Percentiles rank a stretch among this genome's conserved stretches.
Evolutionary conservation across 1,140 invertebrate genomes (phyloP).

Genomic region (Pteromalus puparum): DNA sequence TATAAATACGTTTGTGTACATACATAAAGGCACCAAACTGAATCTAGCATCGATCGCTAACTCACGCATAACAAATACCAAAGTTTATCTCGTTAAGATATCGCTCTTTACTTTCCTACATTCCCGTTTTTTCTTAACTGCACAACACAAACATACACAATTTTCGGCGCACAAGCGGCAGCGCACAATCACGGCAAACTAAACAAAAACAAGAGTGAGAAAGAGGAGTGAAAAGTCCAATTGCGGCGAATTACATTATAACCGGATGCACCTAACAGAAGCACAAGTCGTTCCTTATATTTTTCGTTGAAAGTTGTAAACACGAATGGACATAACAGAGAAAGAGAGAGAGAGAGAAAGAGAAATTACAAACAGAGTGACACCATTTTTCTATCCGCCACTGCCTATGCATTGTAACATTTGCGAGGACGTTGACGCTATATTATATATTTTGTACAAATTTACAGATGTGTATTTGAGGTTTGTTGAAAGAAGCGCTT

Average conservation of each 20-base stretch:
- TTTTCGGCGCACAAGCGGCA: conserved; percentile 35
- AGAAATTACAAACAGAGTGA: background rate
- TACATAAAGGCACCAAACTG: conserved; percentile 58
- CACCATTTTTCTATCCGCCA: conserved; percentile 44
- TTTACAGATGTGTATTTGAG: conserved; percentile 34
- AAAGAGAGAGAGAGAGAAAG: too few relatives aligned
- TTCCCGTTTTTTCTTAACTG: conserved; percentile 52
- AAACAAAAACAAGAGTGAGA: background rate
- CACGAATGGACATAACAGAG: background rate
- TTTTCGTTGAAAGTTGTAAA: conserved; percentile 14
- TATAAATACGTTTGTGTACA: conserved; percentile 59
- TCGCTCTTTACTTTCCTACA: conserved; percentile 61
- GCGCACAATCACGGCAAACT: conserved; percentile 1
- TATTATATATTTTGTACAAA: conserved; percentile 41
- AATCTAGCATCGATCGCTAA: conserved; percentile 56
- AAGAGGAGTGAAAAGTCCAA: background rate
- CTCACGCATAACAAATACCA: conserved; percentile 73
- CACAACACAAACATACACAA: background rate
- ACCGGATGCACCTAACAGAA: background rate
- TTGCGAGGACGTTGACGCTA: conserved; percentile 25
- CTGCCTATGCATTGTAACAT: conserved; percentile 42
- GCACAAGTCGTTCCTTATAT: conserved; percentile 22
- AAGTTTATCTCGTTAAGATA: conserved; percentile 72
- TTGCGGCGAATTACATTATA: conserved; percentile 26
- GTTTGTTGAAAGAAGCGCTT: conserved; percentile 20